Conservation (phyloP, 2,797 vertebrate species). For the Phoeniculus purpureus region DNA sequence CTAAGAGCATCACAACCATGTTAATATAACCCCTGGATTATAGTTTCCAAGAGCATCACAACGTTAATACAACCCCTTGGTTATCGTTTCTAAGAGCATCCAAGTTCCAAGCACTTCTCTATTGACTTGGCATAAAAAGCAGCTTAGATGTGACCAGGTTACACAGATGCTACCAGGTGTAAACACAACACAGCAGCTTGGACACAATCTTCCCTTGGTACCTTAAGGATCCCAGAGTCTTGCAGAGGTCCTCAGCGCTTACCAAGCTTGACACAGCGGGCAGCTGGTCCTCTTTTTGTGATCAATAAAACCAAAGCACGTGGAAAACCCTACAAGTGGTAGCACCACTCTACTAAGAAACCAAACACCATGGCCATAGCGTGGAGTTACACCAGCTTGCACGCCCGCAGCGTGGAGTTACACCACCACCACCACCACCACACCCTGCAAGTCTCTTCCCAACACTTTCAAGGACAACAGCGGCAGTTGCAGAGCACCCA, state of each 20-base stretch:
- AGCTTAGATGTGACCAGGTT: constrained; percentile 25
- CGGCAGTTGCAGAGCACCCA: constrained; percentile 65
- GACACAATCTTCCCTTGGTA: background rate
- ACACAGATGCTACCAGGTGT: background rate
- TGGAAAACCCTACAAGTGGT: constrained; percentile 1
- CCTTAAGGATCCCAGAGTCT: background rate
- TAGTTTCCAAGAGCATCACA: background rate
- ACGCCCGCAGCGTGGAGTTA: constrained; percentile 11
- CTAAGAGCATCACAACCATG: no score
- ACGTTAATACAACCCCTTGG: background rate
- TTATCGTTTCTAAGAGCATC: background rate
- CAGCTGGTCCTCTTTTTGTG: background rate
- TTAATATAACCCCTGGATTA: no score
- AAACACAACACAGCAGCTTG: constrained; percentile 20
- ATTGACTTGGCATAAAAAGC: background rate
- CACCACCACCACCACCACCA: constrained; percentile 36
- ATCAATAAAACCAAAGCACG: constrained; percentile 1
- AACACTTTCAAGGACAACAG: constrained; percentile 41
- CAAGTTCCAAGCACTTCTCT: constrained; percentile 24
- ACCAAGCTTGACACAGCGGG: background rate
- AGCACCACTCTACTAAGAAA: constrained; percentile 24
- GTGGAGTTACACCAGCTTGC: constrained; percentile 17
- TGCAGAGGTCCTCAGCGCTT: constrained; percentile 36
- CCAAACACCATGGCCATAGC: constrained; percentile 12
- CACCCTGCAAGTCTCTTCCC: constrained; percentile 46